Evolutionary conservation across 2,888 invertebrate species (phyloP), one percentile per base, ranked within the genome.

Genomic region (Agrochola macilenta): DNA sequence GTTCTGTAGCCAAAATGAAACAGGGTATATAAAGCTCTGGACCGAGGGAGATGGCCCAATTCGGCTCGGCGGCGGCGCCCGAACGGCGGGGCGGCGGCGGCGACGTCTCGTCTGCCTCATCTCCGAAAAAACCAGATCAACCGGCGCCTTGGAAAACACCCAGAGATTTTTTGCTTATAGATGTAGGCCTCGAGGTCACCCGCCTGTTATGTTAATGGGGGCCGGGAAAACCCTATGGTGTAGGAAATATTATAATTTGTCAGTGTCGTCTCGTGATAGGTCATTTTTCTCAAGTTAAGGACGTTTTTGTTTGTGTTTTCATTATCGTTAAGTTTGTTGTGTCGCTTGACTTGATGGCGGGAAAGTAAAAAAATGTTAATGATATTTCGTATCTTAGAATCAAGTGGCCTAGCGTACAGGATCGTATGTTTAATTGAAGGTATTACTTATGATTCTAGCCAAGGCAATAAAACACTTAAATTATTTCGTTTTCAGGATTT

Each of bases 61-160:
- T 91, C 79, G 72, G 70, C 64, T 46, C 68, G 95, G 94, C 95
- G 95, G 43, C 68, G 95, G 94, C 95, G 95, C 94, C 95, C 84
- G 85, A 57, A 77, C 87, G 94, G 89, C 94, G 94, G 88, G 89
- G 71, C 73, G 60, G 76, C 73, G 60, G 76, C 87, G 96, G 96
- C 97, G 96, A 95, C 97, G 96, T 94, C 95, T 92, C 91, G 97
- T 97, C 96, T 97, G 89, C 90, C 88, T 91, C 90, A 91, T 88
- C 89, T 87, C 87, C 89, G 90, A 89, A 92, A 90, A 90, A 89
- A 89, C 91, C 91, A 91, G 92, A 92, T 92, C 90, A 87, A 87
- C 86, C 69, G 92, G 90, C 93, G 93, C 92, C 93, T 96, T 96
- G 96, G 96, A 96, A 93, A 93, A 87, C 89, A 88, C 95, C 96